Percentiles rank a stretch among this genome's conserved stretches.
phyloP scores from a whole-genome alignment of 2,888 invertebrate species.

The Xylophagus ater region DNA sequence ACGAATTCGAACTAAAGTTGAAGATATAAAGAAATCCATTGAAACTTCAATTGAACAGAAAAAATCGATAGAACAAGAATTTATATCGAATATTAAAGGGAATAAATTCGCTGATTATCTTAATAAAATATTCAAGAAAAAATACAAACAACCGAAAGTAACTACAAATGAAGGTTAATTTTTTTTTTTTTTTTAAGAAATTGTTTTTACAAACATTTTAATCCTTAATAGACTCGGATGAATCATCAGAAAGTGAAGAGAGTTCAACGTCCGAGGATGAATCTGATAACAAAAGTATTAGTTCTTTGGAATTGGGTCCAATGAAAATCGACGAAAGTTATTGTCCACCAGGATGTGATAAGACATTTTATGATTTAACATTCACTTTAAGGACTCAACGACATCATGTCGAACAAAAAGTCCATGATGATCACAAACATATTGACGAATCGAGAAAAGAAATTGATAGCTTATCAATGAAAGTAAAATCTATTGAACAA shows the following conservation, averaged over 20 bases:
- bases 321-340: conserved; percentile 57
- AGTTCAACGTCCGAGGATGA: conserved; percentile 37
- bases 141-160: conserved; percentile 58
- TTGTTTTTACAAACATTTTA: conserved; percentile 2
- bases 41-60: conserved; percentile 41
- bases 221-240: conserved; percentile 9
- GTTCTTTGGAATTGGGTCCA: conserved; percentile 54
- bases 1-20: conserved; percentile 44
- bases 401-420: conserved; percentile 46
- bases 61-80: conserved; percentile 43
- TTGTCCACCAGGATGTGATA: conserved; percentile 62
- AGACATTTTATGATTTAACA: conserved; percentile 53
- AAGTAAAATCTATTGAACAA: conserved; percentile 45
- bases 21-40: conserved; percentile 40
- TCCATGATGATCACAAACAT: conserved; percentile 45
- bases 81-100: conserved; percentile 48
- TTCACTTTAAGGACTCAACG: conserved; percentile 50
- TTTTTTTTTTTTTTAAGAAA: conserved; percentile 6
- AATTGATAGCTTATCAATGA: conserved; percentile 47
- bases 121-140: conserved; percentile 71
- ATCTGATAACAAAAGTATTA: conserved; percentile 48
- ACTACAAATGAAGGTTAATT: conserved; percentile 41
- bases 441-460: conserved; percentile 50
- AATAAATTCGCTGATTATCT: conserved; percentile 71
- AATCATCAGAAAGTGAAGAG: conserved; percentile 20